Evolutionary conservation across 2,888 invertebrate genomes (phyloP), one percentile per base, ranked within the genome.

Genomic region (Metellina segmentata): DNA sequence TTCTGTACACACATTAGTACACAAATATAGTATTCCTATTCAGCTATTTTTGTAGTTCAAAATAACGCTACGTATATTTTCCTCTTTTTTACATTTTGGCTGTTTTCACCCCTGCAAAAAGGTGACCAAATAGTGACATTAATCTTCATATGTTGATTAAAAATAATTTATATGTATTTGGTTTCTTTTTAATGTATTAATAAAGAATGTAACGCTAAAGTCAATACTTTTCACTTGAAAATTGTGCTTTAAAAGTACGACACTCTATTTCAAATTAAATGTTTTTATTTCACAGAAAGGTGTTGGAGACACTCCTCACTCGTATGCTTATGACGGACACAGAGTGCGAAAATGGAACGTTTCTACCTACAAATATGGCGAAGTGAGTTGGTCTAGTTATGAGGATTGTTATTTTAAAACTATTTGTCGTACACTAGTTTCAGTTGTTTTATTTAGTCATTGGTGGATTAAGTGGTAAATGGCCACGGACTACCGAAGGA

Each of bases 301-400:
- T 93, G 94, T 94, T 94, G 97, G 97, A 0, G 97, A 98, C 94
- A 97, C 97, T 0, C 95, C 96, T 7, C 96, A 96, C 94, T 98
- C 97, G 0, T 98, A 97, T 94, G 97, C 97, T 0, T 98, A 97
- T 94, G 97, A 97, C 94, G 97, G 97, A 0, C 97, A 96, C 89
- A 95, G 97, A 11, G 95, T 97, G 0, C 95, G 96, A 88, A 96
- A 96, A 94, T 97, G 97, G 97, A 97, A 97, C 94, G 96, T 96
- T 0, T 96, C 96, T 61, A 97, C 97, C 0, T 95, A 96, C 9
- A 96, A 96, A 93, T 98, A 98, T 94, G 98, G 98, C 0, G 92
- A 92, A 77, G 93, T 92, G 71, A 49, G 85, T 74, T 34, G n/a
- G n/a, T n/a, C n/a, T n/a, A n/a, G n/a, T n/a, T n/a, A 34, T 1